Percentiles rank a stretch among this genome's conserved stretches.
phyloP scores from a whole-genome alignment of 2,113 vertebrate genomes.

The Sitta europaea region DNA sequence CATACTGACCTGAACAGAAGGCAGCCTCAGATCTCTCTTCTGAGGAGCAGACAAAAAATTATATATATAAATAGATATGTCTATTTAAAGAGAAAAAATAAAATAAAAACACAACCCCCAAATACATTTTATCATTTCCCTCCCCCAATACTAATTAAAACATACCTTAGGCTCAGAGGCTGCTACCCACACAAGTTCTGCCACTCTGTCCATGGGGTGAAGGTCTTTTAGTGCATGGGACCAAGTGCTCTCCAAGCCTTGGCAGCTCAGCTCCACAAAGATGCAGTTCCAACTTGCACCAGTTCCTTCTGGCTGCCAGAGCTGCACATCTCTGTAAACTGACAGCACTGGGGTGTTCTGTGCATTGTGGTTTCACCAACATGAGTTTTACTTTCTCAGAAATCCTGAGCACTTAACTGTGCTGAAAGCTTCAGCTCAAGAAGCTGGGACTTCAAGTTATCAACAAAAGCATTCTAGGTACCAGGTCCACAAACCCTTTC shows the following conservation, averaged over 20 bases:
- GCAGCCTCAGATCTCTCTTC: not conserved
- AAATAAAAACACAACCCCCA: not conserved
- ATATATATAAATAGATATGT: not conserved
- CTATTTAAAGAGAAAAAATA: not conserved
- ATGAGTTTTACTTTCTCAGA: not conserved
- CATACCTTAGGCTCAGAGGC: not conserved
- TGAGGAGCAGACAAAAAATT: not conserved
- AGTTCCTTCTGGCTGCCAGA: not conserved
- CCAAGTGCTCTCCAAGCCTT: not conserved
- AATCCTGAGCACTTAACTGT: not conserved
- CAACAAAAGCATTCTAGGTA: not conserved
- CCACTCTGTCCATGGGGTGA: not conserved
- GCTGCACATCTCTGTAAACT: not conserved
- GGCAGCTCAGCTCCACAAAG: not conserved
- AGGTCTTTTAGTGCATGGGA: not conserved
- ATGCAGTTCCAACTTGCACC: not conserved
- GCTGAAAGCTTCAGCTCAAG: not conserved
- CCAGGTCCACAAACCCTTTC: not conserved
- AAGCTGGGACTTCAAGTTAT: not conserved
- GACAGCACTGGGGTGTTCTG: not conserved
- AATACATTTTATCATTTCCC: not conserved
- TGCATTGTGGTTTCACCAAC: not conserved
- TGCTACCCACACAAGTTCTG: not conserved
- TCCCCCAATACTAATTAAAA: not conserved
- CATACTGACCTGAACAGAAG: not conserved